Percentiles rank a stretch among this genome's conserved stretches.
phyloP scores from a whole-genome alignment of 2,888 invertebrate genomes.

The Trissonchulus latispiculum region DNA sequence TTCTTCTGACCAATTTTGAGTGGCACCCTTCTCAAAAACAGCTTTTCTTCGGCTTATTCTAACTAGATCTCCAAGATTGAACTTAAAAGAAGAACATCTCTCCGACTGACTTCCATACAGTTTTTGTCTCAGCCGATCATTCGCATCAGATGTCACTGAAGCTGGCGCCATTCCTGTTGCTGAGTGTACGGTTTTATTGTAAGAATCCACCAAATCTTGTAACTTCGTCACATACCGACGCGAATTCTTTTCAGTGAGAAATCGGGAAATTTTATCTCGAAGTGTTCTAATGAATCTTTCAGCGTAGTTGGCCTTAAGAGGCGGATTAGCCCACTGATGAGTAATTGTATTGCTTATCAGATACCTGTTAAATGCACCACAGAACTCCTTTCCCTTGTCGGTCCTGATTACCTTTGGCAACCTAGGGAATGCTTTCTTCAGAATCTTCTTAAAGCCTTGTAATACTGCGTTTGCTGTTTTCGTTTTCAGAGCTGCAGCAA shows the following conservation, averaged over 20 bases:
- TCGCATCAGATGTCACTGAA: too few relatives aligned
- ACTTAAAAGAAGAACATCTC: too few relatives aligned
- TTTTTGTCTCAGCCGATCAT: too few relatives aligned
- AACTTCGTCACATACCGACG: neutral
- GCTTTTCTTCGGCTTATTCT: too few relatives aligned
- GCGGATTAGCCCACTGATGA: neutral
- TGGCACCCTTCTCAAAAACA: neutral
- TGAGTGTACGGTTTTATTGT: neutral
- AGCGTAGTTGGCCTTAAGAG: neutral
- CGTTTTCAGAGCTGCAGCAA: neutral
- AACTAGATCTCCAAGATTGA: too few relatives aligned
- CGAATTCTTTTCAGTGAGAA: neutral
- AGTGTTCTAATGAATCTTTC: neutral
- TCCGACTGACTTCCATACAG: too few relatives aligned
- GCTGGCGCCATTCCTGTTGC: neutral
- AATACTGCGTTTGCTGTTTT: neutral
- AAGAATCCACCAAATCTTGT: neutral
- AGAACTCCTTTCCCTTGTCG: neutral
- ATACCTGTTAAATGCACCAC: neutral
- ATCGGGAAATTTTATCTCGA: neutral
- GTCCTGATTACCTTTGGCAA: neutral
- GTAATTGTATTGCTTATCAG: neutral
- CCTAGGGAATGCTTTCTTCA: neutral
- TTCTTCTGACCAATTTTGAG: constrained; percentile 6
- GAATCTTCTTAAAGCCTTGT: neutral